Base-by-base conservation (phyloP, 2,797 vertebrate species). In the Clarias platycephalus region DNA sequence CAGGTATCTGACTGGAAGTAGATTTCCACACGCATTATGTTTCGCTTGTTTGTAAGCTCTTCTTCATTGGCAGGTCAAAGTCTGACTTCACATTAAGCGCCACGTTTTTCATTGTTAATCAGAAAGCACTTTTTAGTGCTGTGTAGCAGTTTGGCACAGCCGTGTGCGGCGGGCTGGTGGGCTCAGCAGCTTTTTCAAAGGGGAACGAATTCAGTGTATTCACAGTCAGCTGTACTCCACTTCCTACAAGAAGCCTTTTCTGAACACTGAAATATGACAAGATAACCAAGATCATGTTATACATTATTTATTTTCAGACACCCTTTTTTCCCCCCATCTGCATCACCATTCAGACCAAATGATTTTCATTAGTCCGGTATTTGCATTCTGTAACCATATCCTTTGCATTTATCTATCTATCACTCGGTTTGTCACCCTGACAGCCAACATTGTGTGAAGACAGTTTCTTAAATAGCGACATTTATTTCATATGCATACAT, bases 131-230 rank as follows among this genome's bases (percentile, higher is more conserved):
- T 87, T 87, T 87, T 84, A 82, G 57, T 86, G 71, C 76, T 40
- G 68, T 58, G 31, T 37, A 77, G 57, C 20, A n/a, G 55, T 60
- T 77, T 60, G 53, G 74, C 55, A 58, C 28, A 22, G 53, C 28
- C 9, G 1, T 57, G 28, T 76, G 74, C 6, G 13, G 15, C 24
- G 55, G 5, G 12, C 55, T 60, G 20, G 55, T 77, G 12, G 22
- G 31, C n/a, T 77, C 55, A 60, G 12, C 55, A 37, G 31, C 22
- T 37, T 60, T 60, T 60, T 31, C 31, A 60, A 77, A 60, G 31
- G 5, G 60, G 63, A 87, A 83, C 86, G 72, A 87, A 89, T 86
- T 87, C 85, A 87, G 81, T 53, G 55, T 86, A 87, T 74, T 58
- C 75, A 24, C 75, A 60, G 22, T 80, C 84, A 87, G 82, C 80